phyloP scores from a whole-genome alignment of 1,140 invertebrate species.

The Phthorimaea operculella region DNA sequence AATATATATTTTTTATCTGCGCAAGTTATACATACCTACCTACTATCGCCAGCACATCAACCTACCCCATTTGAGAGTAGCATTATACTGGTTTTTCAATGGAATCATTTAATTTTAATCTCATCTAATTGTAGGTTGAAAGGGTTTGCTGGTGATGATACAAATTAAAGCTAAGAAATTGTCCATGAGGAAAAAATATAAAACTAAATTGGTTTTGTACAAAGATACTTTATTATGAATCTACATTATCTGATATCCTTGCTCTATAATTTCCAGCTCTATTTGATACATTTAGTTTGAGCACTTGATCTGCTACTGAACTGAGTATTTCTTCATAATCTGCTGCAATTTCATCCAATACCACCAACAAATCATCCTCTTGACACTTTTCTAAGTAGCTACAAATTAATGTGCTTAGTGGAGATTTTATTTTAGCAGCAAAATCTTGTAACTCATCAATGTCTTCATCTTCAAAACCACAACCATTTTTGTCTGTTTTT shows the following conservation, averaged over 20 bases:
- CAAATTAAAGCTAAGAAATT: too few relatives aligned
- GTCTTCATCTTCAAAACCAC: constrained; percentile 43
- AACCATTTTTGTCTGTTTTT: constrained; percentile 28
- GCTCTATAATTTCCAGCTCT: constrained; percentile 37
- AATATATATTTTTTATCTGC: too few relatives aligned
- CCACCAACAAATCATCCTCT: constrained; percentile 30
- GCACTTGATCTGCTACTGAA: constrained; percentile 25
- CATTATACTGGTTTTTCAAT: too few relatives aligned
- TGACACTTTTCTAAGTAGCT: constrained; percentile 40
- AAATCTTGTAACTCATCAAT: constrained; percentile 40
- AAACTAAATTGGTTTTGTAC: too few relatives aligned
- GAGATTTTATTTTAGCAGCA: constrained; percentile 33
- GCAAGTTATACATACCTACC: too few relatives aligned
- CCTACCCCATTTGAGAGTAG: too few relatives aligned
- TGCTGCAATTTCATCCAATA: constrained; percentile 28
- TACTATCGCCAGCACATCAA: too few relatives aligned
- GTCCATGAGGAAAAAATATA: too few relatives aligned
- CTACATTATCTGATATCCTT: constrained; percentile 40
- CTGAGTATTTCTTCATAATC: constrained; percentile 41
- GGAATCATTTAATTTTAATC: too few relatives aligned
- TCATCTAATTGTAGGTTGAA: too few relatives aligned
- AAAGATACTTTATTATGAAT: constrained; percentile 24
- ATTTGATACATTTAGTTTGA: constrained; percentile 26
- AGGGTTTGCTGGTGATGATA: too few relatives aligned
- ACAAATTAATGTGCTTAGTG: constrained; percentile 36